Evolutionary conservation across 2,888 invertebrate species (phyloP), one percentile per base, ranked within the genome.

Genomic region (Hydraecia micacea): DNA sequence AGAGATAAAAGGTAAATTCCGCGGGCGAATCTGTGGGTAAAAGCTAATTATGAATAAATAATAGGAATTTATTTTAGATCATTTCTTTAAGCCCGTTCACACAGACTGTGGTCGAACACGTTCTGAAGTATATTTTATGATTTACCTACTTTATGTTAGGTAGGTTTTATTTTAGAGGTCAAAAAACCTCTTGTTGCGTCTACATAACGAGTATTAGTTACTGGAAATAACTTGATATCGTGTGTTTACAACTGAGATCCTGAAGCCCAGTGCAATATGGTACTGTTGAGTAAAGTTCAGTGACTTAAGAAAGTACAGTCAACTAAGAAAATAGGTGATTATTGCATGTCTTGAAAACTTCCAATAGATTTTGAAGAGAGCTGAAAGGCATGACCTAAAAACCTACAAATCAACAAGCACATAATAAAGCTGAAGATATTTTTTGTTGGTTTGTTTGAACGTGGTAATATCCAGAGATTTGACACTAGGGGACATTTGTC

Each of bases 181-280:
- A 60, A 36, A 42, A 21, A 11, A 11, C 28, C 21, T 55, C 52
- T 52, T 55, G 52, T 55, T 55, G 52, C 25, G 32, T 74, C 32
- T 52, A 21, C 11, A 46, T n/a, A n/a, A n/a, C n/a, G n/a, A n/a
- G n/a, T 46, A 46, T 55, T 75, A n/a, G 15, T 13, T 65, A 25
- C 75, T 66, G 11, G 68, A 75, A 58, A 75, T 46, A 49, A 66
- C 36, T 58, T 66, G 46, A 58, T 58, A 77, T 39, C 13, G 25
- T 36, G 8, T 66, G 75, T 76, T 77, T 77, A 76, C 76, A 58
- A 66, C 76, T 66, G 76, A 66, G 76, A 66, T 67, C 13, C 58
- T 36, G 46, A 76, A 66, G 18, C 49, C 58, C 76, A 49, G 13
- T 66, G 36, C 55, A 77, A 58, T 58, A 75, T n/a, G 28, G 46